These are phyloP conservation scores for Bombyx mandarina DNA, from an alignment of 1,140 invertebrate genomes.

Conservation along the genomic window DNA sequence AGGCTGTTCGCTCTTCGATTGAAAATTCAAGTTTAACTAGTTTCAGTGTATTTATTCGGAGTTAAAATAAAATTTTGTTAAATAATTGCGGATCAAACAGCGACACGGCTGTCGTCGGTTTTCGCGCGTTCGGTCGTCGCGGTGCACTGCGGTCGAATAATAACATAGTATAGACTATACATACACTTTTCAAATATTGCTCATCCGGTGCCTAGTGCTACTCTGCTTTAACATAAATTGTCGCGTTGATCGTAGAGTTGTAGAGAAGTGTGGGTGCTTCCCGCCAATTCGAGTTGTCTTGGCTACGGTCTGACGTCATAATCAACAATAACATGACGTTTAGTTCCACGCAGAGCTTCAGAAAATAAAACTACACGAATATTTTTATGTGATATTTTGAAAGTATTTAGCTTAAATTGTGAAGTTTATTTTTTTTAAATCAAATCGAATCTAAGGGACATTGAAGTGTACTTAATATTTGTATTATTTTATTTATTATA, in stretches of 20 bases:
- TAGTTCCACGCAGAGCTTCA: too few relatives aligned
- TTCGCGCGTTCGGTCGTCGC: conserved; percentile 46
- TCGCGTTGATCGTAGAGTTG: neutral
- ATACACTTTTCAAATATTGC: conserved; percentile 9
- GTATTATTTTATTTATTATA: too few relatives aligned
- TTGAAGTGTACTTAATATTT: too few relatives aligned
- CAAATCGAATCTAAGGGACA: too few relatives aligned
- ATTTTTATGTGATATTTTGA: too few relatives aligned
- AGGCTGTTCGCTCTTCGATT: too few relatives aligned
- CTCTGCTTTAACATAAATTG: conserved; percentile 16
- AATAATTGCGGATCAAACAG: conserved; percentile 43
- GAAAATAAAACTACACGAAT: too few relatives aligned
- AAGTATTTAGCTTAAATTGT: too few relatives aligned
- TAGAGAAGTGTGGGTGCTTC: conserved; percentile 39
- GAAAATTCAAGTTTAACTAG: too few relatives aligned
- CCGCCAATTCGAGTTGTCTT: conserved; percentile 59
- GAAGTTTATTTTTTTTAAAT: too few relatives aligned
- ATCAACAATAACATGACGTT: too few relatives aligned
- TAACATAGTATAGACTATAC: neutral
- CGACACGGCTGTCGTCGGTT: conserved; percentile 46
- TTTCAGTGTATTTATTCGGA: too few relatives aligned
- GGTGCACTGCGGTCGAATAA: conserved; percentile 64
- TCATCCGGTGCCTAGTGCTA: conserved; percentile 15
- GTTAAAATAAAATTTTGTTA: neutral
- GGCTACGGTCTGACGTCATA: conserved; percentile 28